phyloP scores from a whole-genome alignment of 2,113 vertebrate species.

The Hyperopisus bebe region DNA sequence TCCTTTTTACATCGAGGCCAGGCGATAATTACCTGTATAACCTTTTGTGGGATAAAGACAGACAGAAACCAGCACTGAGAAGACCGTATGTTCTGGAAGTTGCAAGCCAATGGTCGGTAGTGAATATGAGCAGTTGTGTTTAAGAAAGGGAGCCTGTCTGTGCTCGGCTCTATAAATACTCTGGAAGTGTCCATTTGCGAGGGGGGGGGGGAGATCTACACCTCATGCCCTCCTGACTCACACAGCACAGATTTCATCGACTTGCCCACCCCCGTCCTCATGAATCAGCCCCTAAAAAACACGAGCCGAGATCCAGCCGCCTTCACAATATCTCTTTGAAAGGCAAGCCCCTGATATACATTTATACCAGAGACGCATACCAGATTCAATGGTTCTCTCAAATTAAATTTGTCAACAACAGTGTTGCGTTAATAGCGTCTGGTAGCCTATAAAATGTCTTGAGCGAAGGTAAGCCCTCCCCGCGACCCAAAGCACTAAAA shows the following conservation, averaged over 20 bases:
- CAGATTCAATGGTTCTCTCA: neutral
- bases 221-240: constrained; percentile 38
- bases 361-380: neutral
- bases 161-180: constrained; percentile 63
- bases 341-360: neutral
- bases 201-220: constrained; percentile 25
- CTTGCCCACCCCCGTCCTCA: neutral
- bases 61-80: neutral
- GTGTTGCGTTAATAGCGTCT: neutral
- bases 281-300: constrained; percentile 7
- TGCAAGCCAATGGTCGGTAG: constrained; percentile 27
- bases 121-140: constrained; percentile 39
- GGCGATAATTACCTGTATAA: constrained; percentile 41
- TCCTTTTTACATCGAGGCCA: neutral
- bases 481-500: neutral
- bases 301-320: constrained; percentile 9
- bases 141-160: constrained; percentile 45
- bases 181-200: constrained; percentile 58
- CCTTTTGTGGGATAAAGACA: constrained; percentile 8
- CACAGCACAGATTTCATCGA: constrained; percentile 30
- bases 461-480: neutral
- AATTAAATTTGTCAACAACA: neutral
- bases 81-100: constrained; percentile 31
- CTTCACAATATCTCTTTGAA: neutral
- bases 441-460: neutral